phyloP scores from a whole-genome alignment of 2,888 invertebrate species.

The Tetragonisca angustula region DNA sequence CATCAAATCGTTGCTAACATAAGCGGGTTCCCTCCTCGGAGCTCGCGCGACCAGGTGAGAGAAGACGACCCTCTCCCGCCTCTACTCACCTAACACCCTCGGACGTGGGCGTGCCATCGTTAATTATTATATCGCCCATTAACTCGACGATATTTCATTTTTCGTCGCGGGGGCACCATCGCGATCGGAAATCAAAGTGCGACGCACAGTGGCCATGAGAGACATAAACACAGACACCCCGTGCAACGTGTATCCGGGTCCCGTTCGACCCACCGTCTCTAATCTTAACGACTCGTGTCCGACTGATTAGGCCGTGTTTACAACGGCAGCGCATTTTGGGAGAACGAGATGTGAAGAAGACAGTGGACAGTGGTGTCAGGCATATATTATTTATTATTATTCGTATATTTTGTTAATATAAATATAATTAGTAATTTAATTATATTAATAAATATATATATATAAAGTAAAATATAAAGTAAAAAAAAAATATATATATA shows the following conservation, averaged over 20 bases:
- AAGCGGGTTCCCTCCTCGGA: conserved; percentile 68
- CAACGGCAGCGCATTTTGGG: conserved; percentile 49
- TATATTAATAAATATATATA: too few species aligned
- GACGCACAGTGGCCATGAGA: too few species aligned
- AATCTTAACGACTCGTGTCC: conserved; percentile 80
- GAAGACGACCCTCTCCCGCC: conserved; percentile 44
- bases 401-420: too few species aligned
- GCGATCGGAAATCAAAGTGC: conserved; percentile 1
- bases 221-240: too few species aligned
- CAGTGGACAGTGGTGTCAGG: neutral
- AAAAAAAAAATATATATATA: too few species aligned
- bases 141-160: conserved; percentile 72
- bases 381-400: too few species aligned
- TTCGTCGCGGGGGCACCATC: neutral
- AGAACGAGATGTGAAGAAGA: too few species aligned
- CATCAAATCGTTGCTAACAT: conserved; percentile 76
- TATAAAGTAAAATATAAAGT: too few species aligned
- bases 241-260: conserved; percentile 34
- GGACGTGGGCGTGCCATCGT: conserved; percentile 63
- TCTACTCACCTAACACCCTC: conserved; percentile 9
- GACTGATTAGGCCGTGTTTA: conserved; percentile 80
- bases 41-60: conserved; percentile 63
- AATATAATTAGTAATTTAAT: too few species aligned
- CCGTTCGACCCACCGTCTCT: conserved; percentile 57
- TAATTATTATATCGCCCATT: conserved; percentile 77